These are phyloP conservation scores for Drosophila melanosoma DNA, from an alignment of 2,888 invertebrate species.

Conservation along the genomic window DNA sequence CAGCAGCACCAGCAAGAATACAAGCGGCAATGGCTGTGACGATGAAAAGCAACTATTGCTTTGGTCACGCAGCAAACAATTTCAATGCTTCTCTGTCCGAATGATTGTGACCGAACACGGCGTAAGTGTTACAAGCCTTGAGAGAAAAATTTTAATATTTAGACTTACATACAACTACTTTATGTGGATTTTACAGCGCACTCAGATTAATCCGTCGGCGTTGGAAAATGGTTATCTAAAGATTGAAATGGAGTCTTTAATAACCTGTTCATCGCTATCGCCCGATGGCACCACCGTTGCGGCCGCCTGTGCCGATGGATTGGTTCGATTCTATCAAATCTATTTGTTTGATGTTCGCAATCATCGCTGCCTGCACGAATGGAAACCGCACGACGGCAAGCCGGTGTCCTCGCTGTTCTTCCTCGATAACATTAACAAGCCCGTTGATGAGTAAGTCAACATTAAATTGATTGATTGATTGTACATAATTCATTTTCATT, in stretches of 20 bases:
- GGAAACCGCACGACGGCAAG: slow-evolving; percentile 96
- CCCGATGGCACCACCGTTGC: slow-evolving; percentile 98
- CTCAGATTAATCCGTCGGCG: slow-evolving; percentile 74
- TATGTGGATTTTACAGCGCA: slow-evolving; percentile 64
- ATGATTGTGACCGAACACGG: slow-evolving; percentile 81
- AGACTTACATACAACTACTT: neutral
- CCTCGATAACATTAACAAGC: slow-evolving; percentile 95
- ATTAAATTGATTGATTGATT: neutral
- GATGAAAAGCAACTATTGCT: slow-evolving; percentile 92
- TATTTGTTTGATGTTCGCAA: slow-evolving; percentile 90
- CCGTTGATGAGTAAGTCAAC: slow-evolving; percentile 90
- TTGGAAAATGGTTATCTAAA: slow-evolving; percentile 83
- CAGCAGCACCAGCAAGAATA: slow-evolving; percentile 20
- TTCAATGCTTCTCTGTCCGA: slow-evolving; percentile 84
- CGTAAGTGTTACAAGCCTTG: slow-evolving; percentile 61
- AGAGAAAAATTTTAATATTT: neutral
- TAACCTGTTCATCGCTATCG: slow-evolving; percentile 95
- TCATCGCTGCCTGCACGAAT: slow-evolving; percentile 94
- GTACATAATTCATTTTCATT: slow-evolving; percentile 81
- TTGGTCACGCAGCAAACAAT: slow-evolving; percentile 90
- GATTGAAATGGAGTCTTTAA: slow-evolving; percentile 86
- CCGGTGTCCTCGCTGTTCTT: slow-evolving; percentile 96
- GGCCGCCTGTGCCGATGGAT: slow-evolving; percentile 94
- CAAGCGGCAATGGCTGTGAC: slow-evolving; percentile 74
- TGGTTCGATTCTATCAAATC: slow-evolving; percentile 96